Evolutionary conservation across 2,888 invertebrate genomes (phyloP).

Genomic region (Andrena bicolor): DNA sequence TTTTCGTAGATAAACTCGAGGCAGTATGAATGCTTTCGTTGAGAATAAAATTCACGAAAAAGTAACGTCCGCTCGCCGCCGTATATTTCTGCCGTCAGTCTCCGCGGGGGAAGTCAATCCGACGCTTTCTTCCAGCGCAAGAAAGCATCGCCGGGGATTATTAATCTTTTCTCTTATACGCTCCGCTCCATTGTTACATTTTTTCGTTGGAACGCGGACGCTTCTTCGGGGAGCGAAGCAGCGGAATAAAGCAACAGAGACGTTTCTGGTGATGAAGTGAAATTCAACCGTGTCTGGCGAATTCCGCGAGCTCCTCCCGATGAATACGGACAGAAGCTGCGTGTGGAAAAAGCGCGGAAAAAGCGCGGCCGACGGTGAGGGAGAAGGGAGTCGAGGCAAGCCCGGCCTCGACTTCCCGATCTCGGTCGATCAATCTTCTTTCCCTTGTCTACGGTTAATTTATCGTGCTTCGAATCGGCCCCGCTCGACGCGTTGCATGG

Average conservation of each 20-base stretch:
- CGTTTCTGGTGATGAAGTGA: conserved; percentile 46
- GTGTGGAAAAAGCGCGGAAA: conserved; percentile 28
- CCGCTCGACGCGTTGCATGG: conserved; percentile 9
- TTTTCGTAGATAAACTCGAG: no score
- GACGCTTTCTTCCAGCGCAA: conserved; percentile 4
- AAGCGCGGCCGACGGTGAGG: conserved; percentile 7
- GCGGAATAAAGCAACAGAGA: conserved; percentile 52
- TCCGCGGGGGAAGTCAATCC: conserved; percentile 7
- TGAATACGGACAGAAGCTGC: conserved; percentile 25
- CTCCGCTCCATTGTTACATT: conserved; percentile 43
- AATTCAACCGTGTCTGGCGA: conserved; percentile 42
- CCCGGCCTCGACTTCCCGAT: conserved; percentile 58
- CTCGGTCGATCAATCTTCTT: conserved; percentile 67
- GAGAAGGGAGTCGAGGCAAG: conserved; percentile 27
- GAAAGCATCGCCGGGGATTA: conserved; percentile 33
- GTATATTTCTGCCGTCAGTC: conserved; percentile 30
- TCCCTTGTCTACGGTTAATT: conserved; percentile 65
- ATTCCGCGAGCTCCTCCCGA: conserved; percentile 22
- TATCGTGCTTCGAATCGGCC: conserved; percentile 62
- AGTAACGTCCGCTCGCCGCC: conserved; percentile 1
- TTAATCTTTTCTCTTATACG: conserved; percentile 53
- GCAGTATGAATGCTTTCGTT: background rate
- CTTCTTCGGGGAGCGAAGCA: conserved; percentile 39
- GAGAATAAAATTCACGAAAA: conserved; percentile 1
- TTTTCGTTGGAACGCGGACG: conserved; percentile 33